Base-by-base conservation (phyloP, 1,140 invertebrate species). In the Anadara kagoshimensis region DNA sequence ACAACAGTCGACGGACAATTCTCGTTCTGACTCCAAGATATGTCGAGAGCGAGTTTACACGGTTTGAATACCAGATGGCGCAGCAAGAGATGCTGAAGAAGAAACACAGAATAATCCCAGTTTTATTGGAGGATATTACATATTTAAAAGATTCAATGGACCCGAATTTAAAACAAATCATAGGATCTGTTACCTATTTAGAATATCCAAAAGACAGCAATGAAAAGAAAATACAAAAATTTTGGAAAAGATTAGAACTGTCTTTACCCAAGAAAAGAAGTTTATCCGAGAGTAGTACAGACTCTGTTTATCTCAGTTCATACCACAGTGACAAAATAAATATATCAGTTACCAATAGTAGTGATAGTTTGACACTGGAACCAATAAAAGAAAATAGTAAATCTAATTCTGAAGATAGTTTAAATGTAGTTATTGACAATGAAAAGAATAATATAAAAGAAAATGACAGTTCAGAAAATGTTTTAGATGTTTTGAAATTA, bases 51-150 rank as follows among this genome's bases (percentile, higher is more conserved):
- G 84, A 86, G 53, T 86, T 78, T 57, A 82, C 76, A 26, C 78
- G 72, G 36, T 82, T 85, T 54, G 85, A 86, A 65, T 86, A 81
- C 54, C 80, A 85, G 49, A 77, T 78, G 20, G 85, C 85, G 2
- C 82, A 83, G 53, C 68, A 80, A 11, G 81, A 85, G 73, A 83
- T 83, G 76, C 54, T 86, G 10, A 84, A 82, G 44, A 47, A 74
- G 20, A 76, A 78, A 47, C 79, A 82, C 59, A 68, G 76, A 51
- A 85, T 86, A 53, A 84, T 86, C 41, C 85, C 85, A 5, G 66
- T 86, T 41, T 78, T 86, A 5, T 63, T 83, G 1, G 76, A 82
- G 36, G 83, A 86, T 53, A 76, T 85, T 45, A 73, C 67, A 1
- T 20, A 66, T n/a, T 44, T 74, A 1, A 65, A 62, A 22, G 49